Base-by-base conservation (phyloP, 37 sponge, comb jelly and placozoan species). In the Beroe ovata region DNA sequence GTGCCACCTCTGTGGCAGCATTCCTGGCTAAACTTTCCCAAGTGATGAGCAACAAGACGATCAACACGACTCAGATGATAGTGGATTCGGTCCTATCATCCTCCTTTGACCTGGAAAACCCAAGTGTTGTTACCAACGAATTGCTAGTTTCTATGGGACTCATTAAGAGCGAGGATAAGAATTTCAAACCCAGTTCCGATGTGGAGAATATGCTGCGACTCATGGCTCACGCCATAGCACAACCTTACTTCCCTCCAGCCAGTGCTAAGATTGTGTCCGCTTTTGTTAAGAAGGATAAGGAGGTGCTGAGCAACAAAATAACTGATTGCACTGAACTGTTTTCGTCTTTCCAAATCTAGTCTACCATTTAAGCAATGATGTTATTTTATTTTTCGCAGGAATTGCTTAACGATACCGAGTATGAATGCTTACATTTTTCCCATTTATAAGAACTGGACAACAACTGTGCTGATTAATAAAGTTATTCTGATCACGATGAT, bases 231-330 rank as follows among this genome's bases (percentile, higher is more conserved):
- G 54, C 84, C 38, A 36, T 77, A n/a, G 84, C 38, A 14, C 54
- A 77, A 54, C 38, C 35, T 23, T 77, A 42, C 84, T 77, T 77
- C 84, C 84, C 84, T 41, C 28, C 42, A 11, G 20, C 84, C 28
- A 77, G 84, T 25, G 54, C 42, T 19, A 77, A 77, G 21, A 77
- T 42, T 26, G 38, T 77, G 26, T 39, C 84, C n/a, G 84, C 84
- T 19, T 77, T 77, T 25, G 84, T 77, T 0, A 39, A 42, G 84
- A 77, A 77, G 29, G 84, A 77, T 37, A 66, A 66, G 69, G 69
- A 66, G 2, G 69, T 66, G 1, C 30, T 66, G 4, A 66, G 35
- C 36, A 66, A 66, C 16, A 66, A 66, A 66, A 66, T 66, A 34
- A 66, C 32, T 30, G 69, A 66, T 30, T 66, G 69, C 36, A 32